Evolutionary conservation across 2,888 invertebrate genomes (phyloP), one percentile per base, ranked within the genome.

Genomic region (Odontothrips loti): DNA sequence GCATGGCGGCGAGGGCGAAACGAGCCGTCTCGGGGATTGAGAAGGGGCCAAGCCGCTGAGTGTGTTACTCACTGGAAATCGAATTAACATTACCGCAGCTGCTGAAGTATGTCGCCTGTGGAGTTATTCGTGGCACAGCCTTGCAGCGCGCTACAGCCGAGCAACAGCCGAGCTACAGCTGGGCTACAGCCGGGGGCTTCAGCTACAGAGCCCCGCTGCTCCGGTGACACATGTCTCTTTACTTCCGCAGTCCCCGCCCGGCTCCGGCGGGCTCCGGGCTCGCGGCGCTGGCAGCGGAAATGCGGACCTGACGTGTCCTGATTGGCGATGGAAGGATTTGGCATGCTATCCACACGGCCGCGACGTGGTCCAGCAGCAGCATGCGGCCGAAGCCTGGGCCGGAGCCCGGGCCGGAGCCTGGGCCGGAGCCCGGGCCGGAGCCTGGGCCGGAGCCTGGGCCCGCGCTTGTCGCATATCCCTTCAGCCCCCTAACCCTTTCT

Each of bases 271-370:
- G 34, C 34, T 43, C 34, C 34, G 34, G 34, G 34, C 34, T 43
- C 34, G 34, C 34, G 34, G 34, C 34, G 3, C 34, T 43, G 34
- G 34, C 34, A 43, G 23, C 68, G 68, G 68, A 75, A 75, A 75
- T 27, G 68, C 68, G 68, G 27, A 11, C 68, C 68, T 75, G 68
- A 27, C 68, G 68, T 75, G 68, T 27, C 27, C 68, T 75, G 68
- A 75, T 75, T 75, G 68, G 68, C 68, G 68, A 75, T 75, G 68
- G 68, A 11, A 27, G 68, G 68, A 75, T 75, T 75, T 75, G 68
- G 68, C 68, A 75, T 75, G 68, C 68, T 75, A 75, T 27, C 68
- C 68, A 27, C 68, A 27, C 68, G 27, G 68, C 12, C 23, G 17
- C 58, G 17, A 43, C 34, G 34, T 43, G 34, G 34, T 43, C 34